A percentile compares a stretch with the other conserved stretches of the same genome.
Conservation (phyloP, 1,140 invertebrate species). For the Drosophila navojoa region DNA sequence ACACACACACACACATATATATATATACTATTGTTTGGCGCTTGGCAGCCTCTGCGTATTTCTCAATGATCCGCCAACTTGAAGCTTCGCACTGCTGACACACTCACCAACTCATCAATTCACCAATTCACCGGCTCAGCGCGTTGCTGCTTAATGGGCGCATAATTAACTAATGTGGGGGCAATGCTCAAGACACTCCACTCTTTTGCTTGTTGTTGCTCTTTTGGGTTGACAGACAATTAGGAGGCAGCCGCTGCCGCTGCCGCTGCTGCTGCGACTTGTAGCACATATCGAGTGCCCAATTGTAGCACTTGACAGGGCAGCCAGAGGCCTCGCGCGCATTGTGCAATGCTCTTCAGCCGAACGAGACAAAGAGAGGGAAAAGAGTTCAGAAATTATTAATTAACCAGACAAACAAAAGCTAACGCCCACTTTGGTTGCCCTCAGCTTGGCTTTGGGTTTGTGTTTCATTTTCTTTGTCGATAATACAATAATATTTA, state of each 20-base stretch:
- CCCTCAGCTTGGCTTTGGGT: background rate
- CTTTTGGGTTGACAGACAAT: conserved; percentile 43
- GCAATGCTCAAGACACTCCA: conserved; percentile 21
- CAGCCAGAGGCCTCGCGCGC: background rate
- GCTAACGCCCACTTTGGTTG: conserved; percentile 29
- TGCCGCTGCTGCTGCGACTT: conserved; percentile 39
- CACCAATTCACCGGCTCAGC: conserved; percentile 30
- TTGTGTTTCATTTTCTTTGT: conserved; percentile 16
- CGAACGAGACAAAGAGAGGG: background rate
- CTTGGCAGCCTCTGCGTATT: conserved; percentile 28
- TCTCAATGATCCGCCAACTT: conserved; percentile 53
- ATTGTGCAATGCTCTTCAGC: conserved; percentile 45
- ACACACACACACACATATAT: conserved; percentile 27
- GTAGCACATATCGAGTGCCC: conserved; percentile 62
- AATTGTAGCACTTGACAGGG: conserved; percentile 50
- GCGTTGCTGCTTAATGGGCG: conserved; percentile 57
- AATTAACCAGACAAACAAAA: conserved; percentile 32
- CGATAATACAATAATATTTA: conserved; percentile 12
- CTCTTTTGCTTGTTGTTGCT: background rate
- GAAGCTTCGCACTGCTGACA: conserved; percentile 42
- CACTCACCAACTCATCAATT: conserved; percentile 40
- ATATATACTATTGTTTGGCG: conserved; percentile 18
- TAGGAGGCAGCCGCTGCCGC: conserved; percentile 16
- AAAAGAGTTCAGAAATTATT: conserved; percentile 26
- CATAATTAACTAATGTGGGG: conserved; percentile 77